phyloP scores from a whole-genome alignment of 2,113 vertebrate genomes.

The Pelecanoides urinatrix region DNA sequence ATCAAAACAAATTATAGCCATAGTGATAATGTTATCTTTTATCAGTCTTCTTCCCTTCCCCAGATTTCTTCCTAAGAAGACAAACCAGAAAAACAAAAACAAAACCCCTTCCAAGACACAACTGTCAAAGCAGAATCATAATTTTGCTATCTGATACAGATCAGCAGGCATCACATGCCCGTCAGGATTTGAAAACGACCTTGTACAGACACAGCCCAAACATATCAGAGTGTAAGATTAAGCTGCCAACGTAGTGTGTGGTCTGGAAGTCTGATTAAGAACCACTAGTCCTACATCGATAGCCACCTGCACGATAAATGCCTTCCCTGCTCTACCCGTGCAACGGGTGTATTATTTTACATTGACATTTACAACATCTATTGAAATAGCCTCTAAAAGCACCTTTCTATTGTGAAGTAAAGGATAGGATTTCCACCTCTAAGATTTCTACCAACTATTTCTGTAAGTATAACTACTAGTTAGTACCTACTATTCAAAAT shows the following conservation, averaged over 20 bases:
- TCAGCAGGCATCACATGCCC: background rate
- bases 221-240: background rate
- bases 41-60: background rate
- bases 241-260: rapidly evolving
- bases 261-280: background rate
- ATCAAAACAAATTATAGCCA: background rate
- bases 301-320: background rate
- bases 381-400: background rate
- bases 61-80: background rate
- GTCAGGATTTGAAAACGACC: background rate
- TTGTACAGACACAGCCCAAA: background rate
- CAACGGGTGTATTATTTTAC: background rate
- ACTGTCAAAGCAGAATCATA: background rate
- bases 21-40: background rate
- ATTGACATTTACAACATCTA: background rate
- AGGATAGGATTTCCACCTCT: background rate
- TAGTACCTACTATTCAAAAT: background rate
- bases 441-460: background rate
- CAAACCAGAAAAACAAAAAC: background rate
- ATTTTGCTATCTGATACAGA: background rate
- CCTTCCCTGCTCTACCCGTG: background rate
- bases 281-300: background rate
- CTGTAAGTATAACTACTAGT: background rate
- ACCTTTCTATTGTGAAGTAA: background rate
- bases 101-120: background rate